phyloP scores from a whole-genome alignment of 1,140 invertebrate genomes.

The Ericerus pela region DNA sequence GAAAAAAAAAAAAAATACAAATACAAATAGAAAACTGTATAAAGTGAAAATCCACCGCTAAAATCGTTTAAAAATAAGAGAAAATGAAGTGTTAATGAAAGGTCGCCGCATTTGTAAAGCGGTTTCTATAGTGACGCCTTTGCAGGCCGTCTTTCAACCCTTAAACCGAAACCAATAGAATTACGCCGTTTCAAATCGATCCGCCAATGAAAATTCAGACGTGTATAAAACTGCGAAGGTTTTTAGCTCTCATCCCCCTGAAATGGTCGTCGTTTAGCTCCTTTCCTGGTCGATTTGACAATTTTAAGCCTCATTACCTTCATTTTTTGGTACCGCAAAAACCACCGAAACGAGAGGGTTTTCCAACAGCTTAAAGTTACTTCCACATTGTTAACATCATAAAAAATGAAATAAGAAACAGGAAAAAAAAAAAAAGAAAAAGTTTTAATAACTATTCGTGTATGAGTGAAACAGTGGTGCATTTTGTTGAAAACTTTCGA shows the following conservation, averaged over 20 bases:
- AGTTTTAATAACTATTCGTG: no score
- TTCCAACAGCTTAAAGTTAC: no score
- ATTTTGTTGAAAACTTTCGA: no score
- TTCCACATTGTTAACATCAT: no score
- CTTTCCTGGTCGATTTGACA: slow-evolving; percentile 5
- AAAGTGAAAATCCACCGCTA: background rate
- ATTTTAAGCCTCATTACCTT: slow-evolving; percentile 11
- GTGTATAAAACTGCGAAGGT: background rate
- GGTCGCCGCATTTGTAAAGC: background rate
- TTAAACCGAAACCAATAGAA: slow-evolving; percentile 10
- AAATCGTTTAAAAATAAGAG: background rate
- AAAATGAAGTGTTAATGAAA: slow-evolving; percentile 10
- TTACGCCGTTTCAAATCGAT: slow-evolving; percentile 8
- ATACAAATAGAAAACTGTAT: no score
- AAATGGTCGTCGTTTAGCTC: slow-evolving; percentile 7
- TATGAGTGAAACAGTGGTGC: no score
- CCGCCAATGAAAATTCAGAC: background rate
- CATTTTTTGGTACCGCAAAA: slow-evolving; percentile 6
- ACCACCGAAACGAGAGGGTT: slow-evolving; percentile 1
- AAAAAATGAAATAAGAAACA: no score
- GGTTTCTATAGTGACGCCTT: slow-evolving; percentile 8
- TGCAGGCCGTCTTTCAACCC: slow-evolving; percentile 4
- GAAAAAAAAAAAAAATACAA: no score
- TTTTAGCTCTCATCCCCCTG: background rate
- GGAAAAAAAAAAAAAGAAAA: no score